phyloP scores from a whole-genome alignment of 2,888 invertebrate species.

The Rhamphomyia laevipes region DNA sequence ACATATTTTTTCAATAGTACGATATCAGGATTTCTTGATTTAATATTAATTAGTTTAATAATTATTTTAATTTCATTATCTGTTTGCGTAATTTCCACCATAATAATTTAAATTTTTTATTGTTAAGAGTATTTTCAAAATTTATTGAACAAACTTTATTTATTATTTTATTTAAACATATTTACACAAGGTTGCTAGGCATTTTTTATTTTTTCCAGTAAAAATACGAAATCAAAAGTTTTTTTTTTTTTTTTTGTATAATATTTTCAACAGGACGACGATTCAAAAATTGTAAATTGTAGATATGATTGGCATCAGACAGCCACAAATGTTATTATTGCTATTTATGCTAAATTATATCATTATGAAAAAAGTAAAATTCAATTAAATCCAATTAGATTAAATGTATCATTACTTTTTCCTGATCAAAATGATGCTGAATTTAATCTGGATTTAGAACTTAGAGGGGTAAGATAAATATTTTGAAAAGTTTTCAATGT shows the following conservation, averaged over 20 bases:
- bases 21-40: constrained; percentile 31
- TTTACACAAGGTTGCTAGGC: background rate
- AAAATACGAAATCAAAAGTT: background rate
- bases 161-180: constrained; percentile 3
- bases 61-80: constrained; percentile 34
- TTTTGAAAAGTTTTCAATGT: background rate
- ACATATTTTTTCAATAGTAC: constrained; percentile 31
- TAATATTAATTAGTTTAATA: constrained; percentile 31
- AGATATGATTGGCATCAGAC: constrained; percentile 96
- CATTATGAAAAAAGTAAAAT: constrained; percentile 63
- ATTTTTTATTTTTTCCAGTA: no score
- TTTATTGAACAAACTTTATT: constrained; percentile 1
- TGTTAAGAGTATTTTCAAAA: background rate
- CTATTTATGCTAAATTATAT: constrained; percentile 85
- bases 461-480: constrained; percentile 58
- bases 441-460: constrained; percentile 65
- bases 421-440: constrained; percentile 58
- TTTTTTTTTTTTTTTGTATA: background rate
- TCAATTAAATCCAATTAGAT: constrained; percentile 71
- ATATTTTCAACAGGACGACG: constrained; percentile 38
- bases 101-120: constrained; percentile 15
- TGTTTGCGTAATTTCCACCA: constrained; percentile 34
- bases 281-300: constrained; percentile 52
- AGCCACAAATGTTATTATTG: constrained; percentile 65
- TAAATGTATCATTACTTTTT: constrained; percentile 64